These are phyloP conservation scores for Argentina silus DNA, from an alignment of 2,797 vertebrate species.

Conservation along the genomic window DNA sequence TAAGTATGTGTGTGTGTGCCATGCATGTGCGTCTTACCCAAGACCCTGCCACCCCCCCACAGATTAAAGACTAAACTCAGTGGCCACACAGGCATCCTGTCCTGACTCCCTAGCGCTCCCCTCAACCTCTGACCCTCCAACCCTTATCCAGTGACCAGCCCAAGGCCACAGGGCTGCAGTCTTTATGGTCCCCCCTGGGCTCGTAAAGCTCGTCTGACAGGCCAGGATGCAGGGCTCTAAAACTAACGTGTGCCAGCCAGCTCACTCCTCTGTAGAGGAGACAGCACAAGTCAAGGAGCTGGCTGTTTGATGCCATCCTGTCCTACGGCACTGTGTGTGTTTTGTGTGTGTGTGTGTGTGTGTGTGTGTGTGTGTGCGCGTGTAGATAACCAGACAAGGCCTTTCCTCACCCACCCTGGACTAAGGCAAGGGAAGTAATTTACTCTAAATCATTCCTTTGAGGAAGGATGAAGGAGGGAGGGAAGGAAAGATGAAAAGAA, in stretches of 20 bases:
- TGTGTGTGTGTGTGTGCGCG: no score
- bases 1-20: background rate
- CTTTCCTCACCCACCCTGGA: background rate
- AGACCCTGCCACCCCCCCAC: background rate
- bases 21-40: background rate
- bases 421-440: background rate
- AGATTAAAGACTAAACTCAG: no score
- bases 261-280: slow-evolving; percentile 54
- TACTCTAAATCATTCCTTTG: background rate
- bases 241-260: slow-evolving; percentile 50
- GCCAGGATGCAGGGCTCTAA: slow-evolving; percentile 58
- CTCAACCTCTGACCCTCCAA: slow-evolving; percentile 61
- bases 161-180: slow-evolving; percentile 45
- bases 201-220: slow-evolving; percentile 64
- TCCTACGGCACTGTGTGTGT: background rate
- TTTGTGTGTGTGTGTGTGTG: no score
- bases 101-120: background rate
- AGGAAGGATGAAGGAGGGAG: background rate
- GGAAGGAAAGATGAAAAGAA: background rate
- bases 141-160: slow-evolving; percentile 50
- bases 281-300: slow-evolving; percentile 52
- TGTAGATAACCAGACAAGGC: slow-evolving; percentile 2
- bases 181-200: slow-evolving; percentile 60
- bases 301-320: slow-evolving; percentile 57
- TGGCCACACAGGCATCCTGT: slow-evolving; percentile 57